phyloP scores from a whole-genome alignment of 2,888 invertebrate genomes.

The Himalopsyche kuldschensis region DNA sequence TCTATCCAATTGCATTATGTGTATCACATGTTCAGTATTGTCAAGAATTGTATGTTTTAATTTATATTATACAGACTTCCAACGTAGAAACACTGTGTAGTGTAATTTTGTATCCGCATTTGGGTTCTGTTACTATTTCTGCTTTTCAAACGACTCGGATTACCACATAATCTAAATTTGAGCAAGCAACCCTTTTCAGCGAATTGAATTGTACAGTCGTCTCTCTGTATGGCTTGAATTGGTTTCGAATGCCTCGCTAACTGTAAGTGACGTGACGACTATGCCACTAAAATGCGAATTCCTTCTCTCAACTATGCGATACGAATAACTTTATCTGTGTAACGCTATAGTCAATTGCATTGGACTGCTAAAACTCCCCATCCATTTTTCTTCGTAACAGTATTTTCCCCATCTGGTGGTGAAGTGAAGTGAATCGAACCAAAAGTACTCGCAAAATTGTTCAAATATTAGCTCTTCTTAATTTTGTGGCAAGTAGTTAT shows the following conservation, averaged over 20 bases:
- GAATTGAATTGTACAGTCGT: background rate
- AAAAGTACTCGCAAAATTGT: background rate
- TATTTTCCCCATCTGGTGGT: background rate
- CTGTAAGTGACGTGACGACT: slow-evolving; percentile 10
- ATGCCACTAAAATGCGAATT: background rate
- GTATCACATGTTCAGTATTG: background rate
- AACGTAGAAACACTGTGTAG: background rate
- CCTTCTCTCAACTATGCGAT: background rate
- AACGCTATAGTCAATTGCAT: background rate
- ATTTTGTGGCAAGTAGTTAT: too few species aligned
- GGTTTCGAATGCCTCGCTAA: background rate
- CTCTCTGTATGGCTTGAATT: slow-evolving; percentile 14
- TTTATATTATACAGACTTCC: background rate
- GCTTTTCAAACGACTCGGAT: background rate
- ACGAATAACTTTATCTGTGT: background rate
- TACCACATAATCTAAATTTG: background rate
- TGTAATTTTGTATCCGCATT: background rate
- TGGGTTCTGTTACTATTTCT: background rate
- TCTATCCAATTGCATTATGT: background rate
- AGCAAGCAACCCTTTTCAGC: background rate
- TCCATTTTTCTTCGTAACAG: background rate
- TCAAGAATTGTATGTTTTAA: background rate
- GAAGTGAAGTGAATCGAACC: background rate
- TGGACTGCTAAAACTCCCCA: background rate
- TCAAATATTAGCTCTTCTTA: background rate